Percentiles rank a stretch among this genome's conserved stretches.
Evolutionary conservation across 1,140 invertebrate species (phyloP).

Genomic region (Drosophila equinoxialis): DNA sequence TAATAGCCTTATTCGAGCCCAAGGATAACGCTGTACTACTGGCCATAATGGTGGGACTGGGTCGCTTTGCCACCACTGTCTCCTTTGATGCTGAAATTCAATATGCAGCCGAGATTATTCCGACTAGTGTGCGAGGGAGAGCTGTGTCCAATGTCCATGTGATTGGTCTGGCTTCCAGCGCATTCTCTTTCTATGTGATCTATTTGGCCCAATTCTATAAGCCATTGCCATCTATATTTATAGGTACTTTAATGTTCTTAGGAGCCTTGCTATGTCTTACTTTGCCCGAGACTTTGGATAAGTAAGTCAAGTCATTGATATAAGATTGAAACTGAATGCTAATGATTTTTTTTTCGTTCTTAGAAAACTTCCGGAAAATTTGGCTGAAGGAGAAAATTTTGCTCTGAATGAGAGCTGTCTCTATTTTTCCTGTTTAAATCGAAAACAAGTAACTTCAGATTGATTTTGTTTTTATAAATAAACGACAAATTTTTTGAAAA

Average conservation of each 20-base stretch:
- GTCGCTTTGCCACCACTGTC: conserved; percentile 86
- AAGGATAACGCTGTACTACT: conserved; percentile 59
- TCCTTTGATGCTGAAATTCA: conserved; percentile 86
- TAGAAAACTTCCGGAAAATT: conserved; percentile 84
- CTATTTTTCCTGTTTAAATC: conserved; percentile 51
- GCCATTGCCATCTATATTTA: conserved; percentile 84
- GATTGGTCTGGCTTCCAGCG: conserved; percentile 83
- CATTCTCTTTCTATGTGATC: conserved; percentile 73
- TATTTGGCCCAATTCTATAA: conserved; percentile 83
- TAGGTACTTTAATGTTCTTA: conserved; percentile 84
- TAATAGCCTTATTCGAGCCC: conserved; percentile 56
- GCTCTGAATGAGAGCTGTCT: conserved; percentile 83
- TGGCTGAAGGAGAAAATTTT: conserved; percentile 86
- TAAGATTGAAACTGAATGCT: not conserved
- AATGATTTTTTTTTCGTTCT: not conserved
- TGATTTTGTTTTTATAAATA: not conserved
- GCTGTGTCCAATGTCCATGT: conserved; percentile 85
- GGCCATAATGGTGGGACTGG: conserved; percentile 83
- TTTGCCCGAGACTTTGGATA: conserved; percentile 86
- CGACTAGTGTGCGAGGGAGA: conserved; percentile 86
- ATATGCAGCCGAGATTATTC: conserved; percentile 87
- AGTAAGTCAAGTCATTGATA: conserved; percentile 37
- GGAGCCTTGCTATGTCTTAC: conserved; percentile 85
- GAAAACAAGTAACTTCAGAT: not conserved
- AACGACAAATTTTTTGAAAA: too few relatives aligned